A percentile compares a stretch with the other conserved stretches of the same genome.
These are phyloP conservation scores for Drosophila infuscata DNA, from an alignment of 2,888 invertebrate species.

Conservation along the genomic window DNA sequence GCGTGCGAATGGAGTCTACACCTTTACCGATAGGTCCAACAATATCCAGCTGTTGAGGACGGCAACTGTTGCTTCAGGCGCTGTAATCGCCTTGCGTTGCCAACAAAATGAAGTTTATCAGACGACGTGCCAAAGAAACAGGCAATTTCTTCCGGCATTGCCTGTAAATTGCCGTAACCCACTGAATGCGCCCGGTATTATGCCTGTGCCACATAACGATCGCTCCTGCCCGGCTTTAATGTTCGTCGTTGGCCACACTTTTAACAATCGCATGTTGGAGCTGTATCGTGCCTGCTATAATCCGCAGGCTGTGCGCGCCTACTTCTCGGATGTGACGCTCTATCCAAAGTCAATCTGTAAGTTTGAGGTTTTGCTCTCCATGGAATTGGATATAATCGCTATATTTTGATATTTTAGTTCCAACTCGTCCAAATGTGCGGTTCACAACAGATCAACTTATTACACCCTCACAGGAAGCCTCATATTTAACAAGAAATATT, in stretches of 20 bases:
- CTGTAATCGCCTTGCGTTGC: slow-evolving; percentile 17
- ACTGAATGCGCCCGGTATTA: background rate
- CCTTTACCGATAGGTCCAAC: slow-evolving; percentile 7
- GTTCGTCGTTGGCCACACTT: slow-evolving; percentile 33
- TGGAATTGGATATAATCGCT: background rate
- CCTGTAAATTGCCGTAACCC: background rate
- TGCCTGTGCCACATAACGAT: background rate
- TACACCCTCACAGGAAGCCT: background rate
- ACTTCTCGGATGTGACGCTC: slow-evolving; percentile 3
- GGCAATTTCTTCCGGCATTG: background rate
- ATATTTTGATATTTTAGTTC: background rate
- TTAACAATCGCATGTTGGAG: slow-evolving; percentile 21
- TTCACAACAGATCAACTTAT: slow-evolving; percentile 12
- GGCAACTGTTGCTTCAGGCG: slow-evolving; percentile 13
- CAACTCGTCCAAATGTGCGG: background rate
- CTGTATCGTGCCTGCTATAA: slow-evolving; percentile 43
- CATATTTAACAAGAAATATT: background rate
- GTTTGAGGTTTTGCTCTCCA: background rate
- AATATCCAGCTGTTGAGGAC: slow-evolving; percentile 19
- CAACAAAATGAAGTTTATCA: background rate
- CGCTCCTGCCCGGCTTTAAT: slow-evolving; percentile 30
- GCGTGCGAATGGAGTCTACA: slow-evolving; percentile 42
- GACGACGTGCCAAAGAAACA: slow-evolving; percentile 17
- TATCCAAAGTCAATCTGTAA: slow-evolving; percentile 12
- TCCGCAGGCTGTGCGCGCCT: background rate